Evolutionary conservation across 2,888 invertebrate species (phyloP).

Genomic region (Beris morrisii): DNA sequence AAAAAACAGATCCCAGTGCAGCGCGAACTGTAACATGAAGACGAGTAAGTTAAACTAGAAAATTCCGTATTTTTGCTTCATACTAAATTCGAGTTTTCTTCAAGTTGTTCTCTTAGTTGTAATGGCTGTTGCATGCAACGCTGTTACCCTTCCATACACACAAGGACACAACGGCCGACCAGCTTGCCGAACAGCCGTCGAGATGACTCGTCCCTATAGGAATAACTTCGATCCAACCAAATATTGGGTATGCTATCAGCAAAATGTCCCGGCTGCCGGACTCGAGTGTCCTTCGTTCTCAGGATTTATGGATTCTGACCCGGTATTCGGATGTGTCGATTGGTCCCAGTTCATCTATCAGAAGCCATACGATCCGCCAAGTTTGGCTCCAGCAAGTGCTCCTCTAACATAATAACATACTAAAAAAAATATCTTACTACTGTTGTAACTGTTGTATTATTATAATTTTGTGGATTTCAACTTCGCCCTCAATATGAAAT

Average conservation of each 20-base stretch:
- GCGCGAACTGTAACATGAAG: slow-evolving; percentile 8
- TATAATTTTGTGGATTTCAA: no score
- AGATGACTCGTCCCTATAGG: slow-evolving; percentile 12
- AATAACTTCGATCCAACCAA: slow-evolving; percentile 27
- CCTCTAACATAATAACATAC: no score
- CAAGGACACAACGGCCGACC: slow-evolving; percentile 27
- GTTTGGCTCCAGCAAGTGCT: slow-evolving; percentile 1
- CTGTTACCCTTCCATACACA: slow-evolving; percentile 7
- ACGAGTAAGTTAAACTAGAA: slow-evolving; percentile 5
- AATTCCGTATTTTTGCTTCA: no score
- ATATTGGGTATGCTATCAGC: slow-evolving; percentile 12
- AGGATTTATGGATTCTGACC: slow-evolving; percentile 22
- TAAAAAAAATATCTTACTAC: no score
- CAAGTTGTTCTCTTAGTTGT: neutral
- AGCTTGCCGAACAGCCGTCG: slow-evolving; percentile 13
- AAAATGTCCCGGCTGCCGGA: slow-evolving; percentile 6
- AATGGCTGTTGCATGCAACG: neutral
- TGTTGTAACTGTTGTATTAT: no score
- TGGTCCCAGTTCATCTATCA: neutral
- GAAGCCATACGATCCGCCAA: slow-evolving; percentile 23
- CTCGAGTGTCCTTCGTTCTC: slow-evolving; percentile 9
- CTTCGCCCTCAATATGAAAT: no score
- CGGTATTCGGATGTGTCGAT: slow-evolving; percentile 21
- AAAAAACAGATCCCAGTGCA: no score
- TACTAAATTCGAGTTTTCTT: no score